These are phyloP conservation scores for Barnardius zonarius DNA, from an alignment of 2,113 vertebrate genomes.

Conservation along the genomic window DNA sequence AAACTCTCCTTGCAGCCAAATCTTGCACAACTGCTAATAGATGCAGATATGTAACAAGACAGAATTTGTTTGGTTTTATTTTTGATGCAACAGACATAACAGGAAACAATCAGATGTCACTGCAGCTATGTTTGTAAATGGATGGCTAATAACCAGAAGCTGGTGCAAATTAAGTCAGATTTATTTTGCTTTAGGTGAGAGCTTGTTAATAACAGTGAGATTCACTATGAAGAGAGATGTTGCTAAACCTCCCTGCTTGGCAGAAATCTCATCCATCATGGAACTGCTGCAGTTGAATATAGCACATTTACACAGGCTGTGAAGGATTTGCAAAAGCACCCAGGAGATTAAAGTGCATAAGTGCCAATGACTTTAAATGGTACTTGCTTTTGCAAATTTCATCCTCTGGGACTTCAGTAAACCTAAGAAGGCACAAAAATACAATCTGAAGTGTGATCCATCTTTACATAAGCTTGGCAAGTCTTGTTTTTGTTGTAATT, in stretches of 20 bases:
- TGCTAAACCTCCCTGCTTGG: conserved; percentile 29
- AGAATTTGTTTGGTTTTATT: neutral
- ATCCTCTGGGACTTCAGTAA: conserved; percentile 16
- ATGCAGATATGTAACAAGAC: neutral
- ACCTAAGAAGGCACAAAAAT: conserved; percentile 1
- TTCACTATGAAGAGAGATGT: neutral
- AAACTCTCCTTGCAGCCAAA: neutral
- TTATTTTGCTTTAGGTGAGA: conserved; percentile 35
- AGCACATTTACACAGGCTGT: conserved; percentile 23
- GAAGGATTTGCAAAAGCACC: conserved; percentile 49
- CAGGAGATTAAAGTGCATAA: conserved; percentile 44
- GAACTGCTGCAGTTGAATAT: neutral
- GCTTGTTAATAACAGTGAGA: conserved; percentile 24
- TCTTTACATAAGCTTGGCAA: neutral
- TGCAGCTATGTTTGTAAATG: neutral
- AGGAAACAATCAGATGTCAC: neutral
- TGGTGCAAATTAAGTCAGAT: conserved; percentile 27
- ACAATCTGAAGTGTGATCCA: neutral
- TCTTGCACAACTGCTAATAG: neutral
- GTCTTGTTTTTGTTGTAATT: conserved; percentile 22
- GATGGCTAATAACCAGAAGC: neutral
- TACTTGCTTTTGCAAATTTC: conserved; percentile 34
- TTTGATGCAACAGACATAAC: neutral
- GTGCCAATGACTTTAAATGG: conserved; percentile 48
- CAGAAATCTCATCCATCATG: conserved; percentile 16